Evolutionary conservation across 2,797 vertebrate genomes (phyloP).

Genomic region (Alcedo atthis): DNA sequence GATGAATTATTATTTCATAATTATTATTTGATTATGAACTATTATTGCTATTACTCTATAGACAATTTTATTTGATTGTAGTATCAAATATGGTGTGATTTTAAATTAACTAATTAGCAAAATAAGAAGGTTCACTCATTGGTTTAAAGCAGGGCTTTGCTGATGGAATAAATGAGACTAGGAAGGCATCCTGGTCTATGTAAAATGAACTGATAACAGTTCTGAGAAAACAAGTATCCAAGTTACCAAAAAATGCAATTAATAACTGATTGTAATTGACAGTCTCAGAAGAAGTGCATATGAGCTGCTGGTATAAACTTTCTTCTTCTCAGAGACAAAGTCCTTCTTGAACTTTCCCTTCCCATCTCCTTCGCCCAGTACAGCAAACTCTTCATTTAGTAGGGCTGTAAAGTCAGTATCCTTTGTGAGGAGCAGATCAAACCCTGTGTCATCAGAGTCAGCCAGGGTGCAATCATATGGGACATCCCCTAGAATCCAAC

Average conservation of each 20-base stretch:
- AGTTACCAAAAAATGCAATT: background rate
- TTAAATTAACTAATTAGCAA: background rate
- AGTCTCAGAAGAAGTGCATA: background rate
- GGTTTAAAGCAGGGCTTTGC: background rate
- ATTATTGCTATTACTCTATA: background rate
- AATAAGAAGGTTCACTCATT: background rate
- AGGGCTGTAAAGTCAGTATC: background rate
- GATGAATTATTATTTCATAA: no score
- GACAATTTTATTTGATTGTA: background rate
- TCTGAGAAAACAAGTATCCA: background rate
- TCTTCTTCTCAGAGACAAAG: background rate
- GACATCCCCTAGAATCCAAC: background rate
- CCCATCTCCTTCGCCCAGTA: fast-evolving
- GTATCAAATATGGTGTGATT: background rate
- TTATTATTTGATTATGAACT: background rate
- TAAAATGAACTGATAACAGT: background rate
- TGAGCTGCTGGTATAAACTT: background rate
- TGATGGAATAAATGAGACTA: background rate
- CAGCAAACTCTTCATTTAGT: background rate
- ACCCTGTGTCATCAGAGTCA: no score
- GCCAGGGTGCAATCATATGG: background rate
- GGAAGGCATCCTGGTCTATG: background rate
- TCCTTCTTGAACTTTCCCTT: background rate
- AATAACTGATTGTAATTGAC: background rate
- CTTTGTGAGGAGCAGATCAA: background rate